These are phyloP conservation scores for Gandaritis pyraliata DNA, from an alignment of 2,888 invertebrate genomes.

Conservation along the genomic window DNA sequence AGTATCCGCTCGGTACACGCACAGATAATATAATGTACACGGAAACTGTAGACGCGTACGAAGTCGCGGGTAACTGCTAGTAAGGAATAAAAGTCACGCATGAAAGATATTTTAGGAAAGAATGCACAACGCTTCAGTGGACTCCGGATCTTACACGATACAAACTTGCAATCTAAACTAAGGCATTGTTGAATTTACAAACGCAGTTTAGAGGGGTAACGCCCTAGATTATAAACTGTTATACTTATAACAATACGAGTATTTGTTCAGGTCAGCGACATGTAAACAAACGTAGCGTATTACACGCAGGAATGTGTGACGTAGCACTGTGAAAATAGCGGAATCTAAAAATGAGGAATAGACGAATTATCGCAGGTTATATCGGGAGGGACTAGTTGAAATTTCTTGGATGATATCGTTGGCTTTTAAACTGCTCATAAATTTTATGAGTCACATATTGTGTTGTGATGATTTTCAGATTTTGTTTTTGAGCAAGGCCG, in stretches of 20 bases:
- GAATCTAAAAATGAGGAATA: conserved; percentile 16
- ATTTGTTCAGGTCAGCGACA: conserved; percentile 74
- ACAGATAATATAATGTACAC: too few relatives aligned
- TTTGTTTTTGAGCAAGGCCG: neutral
- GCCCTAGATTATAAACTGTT: conserved; percentile 76
- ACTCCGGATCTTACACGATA: conserved; percentile 38
- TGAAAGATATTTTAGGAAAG: too few relatives aligned
- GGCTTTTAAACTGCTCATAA: conserved; percentile 1
- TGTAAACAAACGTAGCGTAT: conserved; percentile 68
- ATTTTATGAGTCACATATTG: conserved; percentile 11
- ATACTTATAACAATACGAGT: conserved; percentile 72
- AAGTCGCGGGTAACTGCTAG: too few relatives aligned
- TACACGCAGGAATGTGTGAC: conserved; percentile 46
- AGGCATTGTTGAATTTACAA: conserved; percentile 66
- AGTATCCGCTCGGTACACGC: too few relatives aligned
- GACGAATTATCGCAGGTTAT: conserved; percentile 8
- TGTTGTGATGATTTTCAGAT: conserved; percentile 4
- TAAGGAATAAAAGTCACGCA: too few relatives aligned
- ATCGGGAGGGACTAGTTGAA: neutral
- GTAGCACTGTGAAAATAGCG: conserved; percentile 46
- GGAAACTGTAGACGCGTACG: too few relatives aligned
- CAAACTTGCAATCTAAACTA: conserved; percentile 68
- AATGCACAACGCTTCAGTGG: conserved; percentile 1
- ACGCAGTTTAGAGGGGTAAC: conserved; percentile 76
- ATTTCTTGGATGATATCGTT: conserved; percentile 7